Evolutionary conservation across 2,797 vertebrate genomes (phyloP), one percentile per base, ranked within the genome.

Genomic region (Enteromius trimaculatus): DNA sequence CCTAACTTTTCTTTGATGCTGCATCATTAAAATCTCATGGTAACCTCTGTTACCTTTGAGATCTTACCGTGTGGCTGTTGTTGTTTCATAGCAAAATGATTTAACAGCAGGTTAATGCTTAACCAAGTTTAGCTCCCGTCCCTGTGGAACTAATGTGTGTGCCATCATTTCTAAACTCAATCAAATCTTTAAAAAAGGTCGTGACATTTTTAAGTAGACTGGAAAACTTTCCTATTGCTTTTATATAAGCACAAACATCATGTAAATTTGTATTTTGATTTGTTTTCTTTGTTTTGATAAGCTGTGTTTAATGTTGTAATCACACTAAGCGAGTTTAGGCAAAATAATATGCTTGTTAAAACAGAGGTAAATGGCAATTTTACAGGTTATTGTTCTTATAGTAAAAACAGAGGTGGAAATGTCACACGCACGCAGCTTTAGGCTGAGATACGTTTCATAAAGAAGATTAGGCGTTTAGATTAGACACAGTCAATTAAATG

Each of bases 401-500:
- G 9, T 10, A 51, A 64, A 74, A 47, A 14, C 69, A 62, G 79
- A 47, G 53, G 79, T 71, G 26, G 42, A 62, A 23, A 34, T 62
- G 69, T 71, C 49, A 81, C 21, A 55, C 49, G 5, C 65, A 21
- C 0, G 65, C 65, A n/a, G 65, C 65, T 80, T 65, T 51, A 37
- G 29, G 42, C 44, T 10, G 58, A 47, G 58, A 49, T 21, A n/a
- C 3, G 77, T 42, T 79, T 66, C 42, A 51, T 34, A 49, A 49
- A 79, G 62, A 47, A 65, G 77, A 79, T 79, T 79, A 44, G 42
- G 19, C 29, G 1, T 16, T 21, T 44, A 21, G 55, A 77, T 65
- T 79, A 79, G 68, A 81, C 79, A 72, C 79, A 62, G 69, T 62
- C 68, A 72, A 62, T 81, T 62, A 55, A 44, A 71, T 60, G 66